Evolutionary conservation across 2,797 vertebrate genomes (phyloP).

Genomic region (Carduelis carduelis): DNA sequence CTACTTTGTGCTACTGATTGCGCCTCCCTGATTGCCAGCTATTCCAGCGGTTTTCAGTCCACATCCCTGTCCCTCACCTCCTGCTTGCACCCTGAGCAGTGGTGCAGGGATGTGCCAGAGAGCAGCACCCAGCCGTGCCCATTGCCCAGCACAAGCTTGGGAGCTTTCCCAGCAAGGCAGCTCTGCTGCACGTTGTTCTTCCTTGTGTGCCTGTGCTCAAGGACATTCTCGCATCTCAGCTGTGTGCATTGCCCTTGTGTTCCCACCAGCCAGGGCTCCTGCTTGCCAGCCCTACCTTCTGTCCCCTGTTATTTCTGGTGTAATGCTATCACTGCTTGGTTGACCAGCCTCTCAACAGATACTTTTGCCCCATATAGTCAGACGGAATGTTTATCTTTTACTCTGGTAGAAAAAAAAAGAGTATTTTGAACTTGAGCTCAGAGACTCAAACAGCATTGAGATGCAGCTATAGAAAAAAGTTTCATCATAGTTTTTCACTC

Average conservation of each 20-base stretch:
- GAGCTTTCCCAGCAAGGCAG: not conserved
- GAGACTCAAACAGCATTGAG: not conserved
- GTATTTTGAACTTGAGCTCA: not conserved
- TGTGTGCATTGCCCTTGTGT: not conserved
- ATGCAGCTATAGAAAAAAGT: not conserved
- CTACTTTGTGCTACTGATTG: not conserved
- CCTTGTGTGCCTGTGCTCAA: accelerated
- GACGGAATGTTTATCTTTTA: not conserved
- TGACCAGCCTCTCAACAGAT: not conserved
- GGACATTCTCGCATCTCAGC: not conserved
- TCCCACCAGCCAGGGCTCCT: not conserved
- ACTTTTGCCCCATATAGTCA: not conserved
- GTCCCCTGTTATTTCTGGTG: not conserved
- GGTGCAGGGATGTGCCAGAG: accelerated
- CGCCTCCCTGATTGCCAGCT: not conserved
- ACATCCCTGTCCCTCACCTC: not conserved
- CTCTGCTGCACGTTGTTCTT: not conserved
- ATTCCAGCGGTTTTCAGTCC: not conserved
- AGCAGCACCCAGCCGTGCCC: accelerated
- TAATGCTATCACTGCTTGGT: not conserved
- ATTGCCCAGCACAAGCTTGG: not conserved
- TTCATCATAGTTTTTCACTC: not conserved
- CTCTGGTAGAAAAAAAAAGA: not conserved
- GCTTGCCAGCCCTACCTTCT: not conserved
- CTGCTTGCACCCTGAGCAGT: accelerated